phyloP scores from a whole-genome alignment of 2,888 invertebrate genomes.

The Lathronympha strigana region DNA sequence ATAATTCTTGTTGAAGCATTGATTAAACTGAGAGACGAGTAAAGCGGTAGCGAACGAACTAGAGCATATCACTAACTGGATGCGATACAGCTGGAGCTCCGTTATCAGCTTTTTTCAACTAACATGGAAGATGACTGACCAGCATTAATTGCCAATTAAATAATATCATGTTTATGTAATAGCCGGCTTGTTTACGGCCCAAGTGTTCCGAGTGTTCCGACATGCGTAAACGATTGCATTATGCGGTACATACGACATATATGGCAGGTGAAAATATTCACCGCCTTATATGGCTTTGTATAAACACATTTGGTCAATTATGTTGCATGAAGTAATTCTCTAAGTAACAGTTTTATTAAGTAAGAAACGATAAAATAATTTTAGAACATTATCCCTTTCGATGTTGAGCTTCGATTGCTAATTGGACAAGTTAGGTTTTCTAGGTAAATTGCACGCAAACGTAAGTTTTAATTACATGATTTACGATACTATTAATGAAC shows the following conservation, averaged over 20 bases:
- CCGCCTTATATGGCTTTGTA: constrained; percentile 1
- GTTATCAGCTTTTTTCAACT: constrained; percentile 35
- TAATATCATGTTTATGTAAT: constrained; percentile 40
- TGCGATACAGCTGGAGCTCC: constrained; percentile 44
- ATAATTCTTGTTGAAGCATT: constrained; percentile 37
- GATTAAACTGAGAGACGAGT: constrained; percentile 40
- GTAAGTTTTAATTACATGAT: constrained; percentile 33
- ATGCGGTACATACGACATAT: constrained; percentile 19
- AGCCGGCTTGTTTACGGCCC: constrained; percentile 23
- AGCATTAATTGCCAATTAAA: constrained; percentile 31
- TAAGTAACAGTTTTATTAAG: not conserved
- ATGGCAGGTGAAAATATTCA: constrained; percentile 8
- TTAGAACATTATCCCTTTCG: not conserved
- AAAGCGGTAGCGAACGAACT: constrained; percentile 63
- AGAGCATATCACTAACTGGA: constrained; percentile 74
- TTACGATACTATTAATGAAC: constrained; percentile 30
- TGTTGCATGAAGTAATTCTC: not conserved
- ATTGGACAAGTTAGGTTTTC: constrained; percentile 1
- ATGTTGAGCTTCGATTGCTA: constrained; percentile 5
- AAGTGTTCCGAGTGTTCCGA: too few relatives aligned
- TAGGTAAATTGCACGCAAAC: not conserved
- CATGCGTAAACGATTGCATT: constrained; percentile 28
- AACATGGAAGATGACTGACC: constrained; percentile 33
- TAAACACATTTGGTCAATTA: not conserved
- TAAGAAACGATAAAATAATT: not conserved